Base-by-base conservation (phyloP, 2,113 vertebrate species). In the Miniopterus natalensis region DNA sequence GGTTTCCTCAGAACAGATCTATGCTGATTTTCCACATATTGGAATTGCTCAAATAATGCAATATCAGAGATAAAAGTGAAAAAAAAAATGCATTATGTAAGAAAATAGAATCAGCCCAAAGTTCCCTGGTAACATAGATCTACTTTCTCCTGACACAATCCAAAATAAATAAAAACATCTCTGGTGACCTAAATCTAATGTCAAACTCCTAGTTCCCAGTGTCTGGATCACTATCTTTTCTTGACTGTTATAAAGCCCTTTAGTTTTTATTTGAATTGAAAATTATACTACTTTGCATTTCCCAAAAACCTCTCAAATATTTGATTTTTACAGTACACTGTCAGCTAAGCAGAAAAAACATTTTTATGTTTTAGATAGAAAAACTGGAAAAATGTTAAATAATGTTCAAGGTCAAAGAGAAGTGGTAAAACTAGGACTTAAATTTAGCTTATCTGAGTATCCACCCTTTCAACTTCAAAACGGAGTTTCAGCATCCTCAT, bases 191-290 rank as follows among this genome's bases (percentile, higher is more conserved):
- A 84, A 81, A 29, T 61, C 6, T 92, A 75, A 77, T 6, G 40
- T 55, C 45, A 66, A 91, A 14, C 3, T 42, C 8, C 17, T 8
- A 81, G 13, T 85, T 85, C 25, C 27, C 42, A 57, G 2, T 4
- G 3, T 23, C 49, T 94, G 11, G 2, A 49, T 70, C 74, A 53
- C 8, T 86, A 42, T 61, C 84, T 45, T 27, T 55, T n/a, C 15
- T n/a, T 42, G 14, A 51, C 20, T n/a, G 12, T n/a, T 42, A 79
- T 31, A 78, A 31, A 89, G 14, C 3, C 3, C 31, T n/a, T 74
- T 95, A 3, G 2, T 75, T 88, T 77, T 27, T 61, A 81, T 57
- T 36, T 53, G 31, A 95, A 90, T 79, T 90, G 81, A 70, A 40
- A 63, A 53, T 75, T 14, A 42, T 0, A 84, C 20, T 40, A 59